Evolutionary conservation across 2,888 invertebrate species (phyloP).

Genomic region (Adineta ricciae): DNA sequence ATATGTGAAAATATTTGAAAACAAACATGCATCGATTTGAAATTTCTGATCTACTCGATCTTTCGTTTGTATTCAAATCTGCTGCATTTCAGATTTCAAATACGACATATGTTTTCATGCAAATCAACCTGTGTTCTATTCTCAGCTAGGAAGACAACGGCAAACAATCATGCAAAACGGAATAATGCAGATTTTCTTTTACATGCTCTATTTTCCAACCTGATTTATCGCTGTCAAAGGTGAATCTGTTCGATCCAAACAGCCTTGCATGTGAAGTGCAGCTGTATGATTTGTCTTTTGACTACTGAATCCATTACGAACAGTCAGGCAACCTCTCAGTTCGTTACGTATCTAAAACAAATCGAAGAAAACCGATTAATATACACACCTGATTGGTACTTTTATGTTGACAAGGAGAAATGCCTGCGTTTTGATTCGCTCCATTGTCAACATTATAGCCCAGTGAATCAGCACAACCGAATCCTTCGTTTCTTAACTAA

Average conservation of each 20-base stretch:
- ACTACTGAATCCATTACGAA: background rate
- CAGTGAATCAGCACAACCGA: background rate
- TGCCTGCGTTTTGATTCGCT: background rate
- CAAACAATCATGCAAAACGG: background rate
- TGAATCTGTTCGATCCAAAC: background rate
- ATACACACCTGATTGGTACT: background rate
- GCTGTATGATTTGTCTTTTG: background rate
- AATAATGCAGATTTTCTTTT: background rate
- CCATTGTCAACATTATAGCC: background rate
- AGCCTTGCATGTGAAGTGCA: background rate
- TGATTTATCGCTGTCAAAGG: background rate
- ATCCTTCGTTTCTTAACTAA: background rate
- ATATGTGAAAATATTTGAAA: too few relatives aligned
- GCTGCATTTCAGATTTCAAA: too few relatives aligned
- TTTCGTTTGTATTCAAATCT: too few relatives aligned
- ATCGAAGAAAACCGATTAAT: background rate
- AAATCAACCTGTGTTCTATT: background rate
- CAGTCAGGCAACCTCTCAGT: background rate
- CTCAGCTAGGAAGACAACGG: background rate
- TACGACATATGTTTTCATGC: too few relatives aligned
- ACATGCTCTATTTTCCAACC: background rate
- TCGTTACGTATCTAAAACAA: background rate
- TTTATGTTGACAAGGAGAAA: slow-evolving; percentile 1
- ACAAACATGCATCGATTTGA: too few relatives aligned
- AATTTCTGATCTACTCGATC: too few relatives aligned